Conservation (phyloP, 1,140 invertebrate genomes). For the Zaprionus nigranus region DNA sequence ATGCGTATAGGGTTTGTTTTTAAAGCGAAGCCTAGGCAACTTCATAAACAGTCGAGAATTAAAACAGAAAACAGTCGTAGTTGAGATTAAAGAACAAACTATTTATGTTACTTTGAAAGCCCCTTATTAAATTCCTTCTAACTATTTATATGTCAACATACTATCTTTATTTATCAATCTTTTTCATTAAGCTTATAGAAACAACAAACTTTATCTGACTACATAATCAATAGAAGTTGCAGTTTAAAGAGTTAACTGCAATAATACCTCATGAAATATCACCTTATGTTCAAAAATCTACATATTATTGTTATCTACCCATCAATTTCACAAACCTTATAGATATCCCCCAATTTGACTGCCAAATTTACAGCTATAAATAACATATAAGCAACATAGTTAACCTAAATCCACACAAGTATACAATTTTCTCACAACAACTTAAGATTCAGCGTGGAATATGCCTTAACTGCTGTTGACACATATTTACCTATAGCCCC, state of each 20-base stretch:
- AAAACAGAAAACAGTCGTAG: background rate
- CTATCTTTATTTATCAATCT: too few species aligned
- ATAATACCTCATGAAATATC: too few species aligned
- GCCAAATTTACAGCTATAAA: background rate
- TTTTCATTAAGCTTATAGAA: too few species aligned
- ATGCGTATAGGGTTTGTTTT: background rate
- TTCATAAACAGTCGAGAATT: background rate
- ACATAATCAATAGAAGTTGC: too few species aligned
- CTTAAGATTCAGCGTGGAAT: background rate
- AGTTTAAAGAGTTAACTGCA: too few species aligned
- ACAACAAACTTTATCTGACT: too few species aligned
- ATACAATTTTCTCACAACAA: background rate
- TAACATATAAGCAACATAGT: background rate
- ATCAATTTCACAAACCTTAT: background rate
- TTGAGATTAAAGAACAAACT: background rate
- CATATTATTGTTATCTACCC: background rate
- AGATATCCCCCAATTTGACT: too few species aligned
- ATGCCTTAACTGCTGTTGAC: constrained; percentile 3
- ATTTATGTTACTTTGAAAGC: background rate
- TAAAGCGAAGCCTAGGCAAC: too few species aligned
- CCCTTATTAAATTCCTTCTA: background rate
- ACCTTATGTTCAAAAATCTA: too few species aligned
- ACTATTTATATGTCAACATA: too few species aligned
- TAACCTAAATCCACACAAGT: background rate
- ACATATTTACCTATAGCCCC: background rate